Evolutionary conservation across 2,797 vertebrate species (phyloP).

Genomic region (Protosalanx chinensis): DNA sequence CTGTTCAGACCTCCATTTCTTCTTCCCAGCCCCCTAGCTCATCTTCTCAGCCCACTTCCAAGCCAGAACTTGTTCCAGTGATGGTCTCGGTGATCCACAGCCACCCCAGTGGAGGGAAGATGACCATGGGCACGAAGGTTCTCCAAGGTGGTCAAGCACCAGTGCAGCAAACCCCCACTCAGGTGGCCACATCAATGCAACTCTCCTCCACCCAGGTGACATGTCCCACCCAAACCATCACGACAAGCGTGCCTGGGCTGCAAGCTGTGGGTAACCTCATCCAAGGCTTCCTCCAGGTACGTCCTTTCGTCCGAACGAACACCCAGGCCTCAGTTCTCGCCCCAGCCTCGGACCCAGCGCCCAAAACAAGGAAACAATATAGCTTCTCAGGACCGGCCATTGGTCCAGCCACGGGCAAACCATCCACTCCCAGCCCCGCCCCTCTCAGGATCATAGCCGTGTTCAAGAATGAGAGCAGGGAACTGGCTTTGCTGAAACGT

Average conservation of each 20-base stretch:
- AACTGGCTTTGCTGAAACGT: conserved; percentile 36
- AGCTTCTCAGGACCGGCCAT: background rate
- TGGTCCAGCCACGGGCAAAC: background rate
- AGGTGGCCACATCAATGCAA: too few species aligned
- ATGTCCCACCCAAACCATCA: background rate
- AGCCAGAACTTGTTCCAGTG: conserved; percentile 6
- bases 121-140: background rate
- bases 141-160: background rate
- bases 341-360: background rate
- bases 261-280: background rate
- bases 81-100: conserved; percentile 25
- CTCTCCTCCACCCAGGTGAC: background rate
- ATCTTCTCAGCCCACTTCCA: conserved; percentile 4
- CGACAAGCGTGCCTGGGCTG: background rate
- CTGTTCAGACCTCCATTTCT: background rate
- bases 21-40: background rate
- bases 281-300: background rate
- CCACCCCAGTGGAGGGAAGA: background rate
- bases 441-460: conserved; percentile 45
- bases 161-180: background rate
- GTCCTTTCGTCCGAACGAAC: background rate
- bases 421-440: conserved; percentile 6
- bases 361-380: too few species aligned
- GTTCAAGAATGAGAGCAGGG: conserved; percentile 45
- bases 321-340: background rate